Percentiles rank a stretch among this genome's conserved stretches.
phyloP scores from a whole-genome alignment of 2,888 invertebrate genomes.

The Lochmaea crataegi region DNA sequence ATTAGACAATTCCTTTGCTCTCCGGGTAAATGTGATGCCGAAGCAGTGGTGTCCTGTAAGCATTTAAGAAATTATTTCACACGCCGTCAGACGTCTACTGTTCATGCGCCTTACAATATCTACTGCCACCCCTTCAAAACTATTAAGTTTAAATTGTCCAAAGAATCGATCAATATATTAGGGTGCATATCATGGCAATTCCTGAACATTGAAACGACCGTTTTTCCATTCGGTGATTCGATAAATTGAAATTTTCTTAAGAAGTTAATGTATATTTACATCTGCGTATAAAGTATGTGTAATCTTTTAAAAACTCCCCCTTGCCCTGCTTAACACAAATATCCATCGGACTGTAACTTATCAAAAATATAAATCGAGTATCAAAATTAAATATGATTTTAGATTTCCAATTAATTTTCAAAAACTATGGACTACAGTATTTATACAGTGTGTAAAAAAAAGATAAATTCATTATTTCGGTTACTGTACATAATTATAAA shows the following conservation, averaged over 20 bases:
- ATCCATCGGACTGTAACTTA: too few relatives aligned
- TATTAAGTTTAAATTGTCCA: background rate
- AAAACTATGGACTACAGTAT: too few relatives aligned
- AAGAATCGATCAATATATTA: background rate
- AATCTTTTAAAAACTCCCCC: too few relatives aligned
- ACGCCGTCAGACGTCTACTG: background rate
- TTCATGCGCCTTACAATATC: background rate
- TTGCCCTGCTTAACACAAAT: too few relatives aligned
- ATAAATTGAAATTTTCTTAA: background rate
- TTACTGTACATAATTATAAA: too few relatives aligned
- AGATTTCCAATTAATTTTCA: too few relatives aligned
- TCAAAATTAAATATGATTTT: too few relatives aligned
- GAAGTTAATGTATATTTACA: too few relatives aligned
- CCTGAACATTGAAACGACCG: background rate
- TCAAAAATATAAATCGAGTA: too few relatives aligned
- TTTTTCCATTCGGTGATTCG: background rate
- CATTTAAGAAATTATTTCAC: background rate
- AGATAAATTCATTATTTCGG: too few relatives aligned
- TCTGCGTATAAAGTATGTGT: too few relatives aligned
- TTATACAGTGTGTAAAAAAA: too few relatives aligned
- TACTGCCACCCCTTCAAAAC: background rate
- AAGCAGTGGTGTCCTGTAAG: background rate
- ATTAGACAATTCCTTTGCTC: background rate
- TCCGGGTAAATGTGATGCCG: background rate
- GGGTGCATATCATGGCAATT: background rate